A percentile compares a stretch with the other conserved stretches of the same genome.
Conservation (phyloP, 1,140 invertebrate species). For the Tetragnatha versicolor region DNA sequence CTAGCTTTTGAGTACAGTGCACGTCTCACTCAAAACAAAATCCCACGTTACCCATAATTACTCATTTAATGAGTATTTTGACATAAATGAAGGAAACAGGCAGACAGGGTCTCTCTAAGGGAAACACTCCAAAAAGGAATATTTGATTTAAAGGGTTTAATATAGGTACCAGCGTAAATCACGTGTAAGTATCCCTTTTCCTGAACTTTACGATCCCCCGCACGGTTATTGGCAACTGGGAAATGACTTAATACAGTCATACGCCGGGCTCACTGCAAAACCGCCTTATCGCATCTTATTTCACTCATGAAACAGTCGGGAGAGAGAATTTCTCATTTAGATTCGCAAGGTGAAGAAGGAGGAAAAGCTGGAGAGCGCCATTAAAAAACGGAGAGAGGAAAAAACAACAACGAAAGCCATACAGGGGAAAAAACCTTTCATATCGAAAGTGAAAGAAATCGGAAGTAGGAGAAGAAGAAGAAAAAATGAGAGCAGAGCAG, state of each 20-base stretch:
- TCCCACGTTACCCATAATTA: no score
- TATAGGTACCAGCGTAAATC: no score
- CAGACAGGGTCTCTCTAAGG: no score
- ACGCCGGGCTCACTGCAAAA: background rate
- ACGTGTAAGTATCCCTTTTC: no score
- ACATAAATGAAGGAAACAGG: no score
- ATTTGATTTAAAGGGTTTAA: no score
- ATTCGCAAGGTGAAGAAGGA: background rate
- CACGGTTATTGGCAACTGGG: background rate
- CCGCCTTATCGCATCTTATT: background rate
- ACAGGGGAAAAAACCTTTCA: constrained; percentile 7
- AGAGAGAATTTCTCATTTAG: constrained; percentile 37
- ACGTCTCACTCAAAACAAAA: no score
- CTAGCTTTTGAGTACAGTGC: no score
- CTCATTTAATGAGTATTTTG: no score
- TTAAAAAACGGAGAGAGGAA: background rate
- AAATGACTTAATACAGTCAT: constrained; percentile 2
- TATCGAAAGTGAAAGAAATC: constrained; percentile 43
- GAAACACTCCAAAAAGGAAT: no score
- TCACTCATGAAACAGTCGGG: background rate
- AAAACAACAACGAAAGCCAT: background rate
- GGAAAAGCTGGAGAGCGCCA: background rate
- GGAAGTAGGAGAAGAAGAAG: constrained; percentile 10
- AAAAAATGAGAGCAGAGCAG: background rate
- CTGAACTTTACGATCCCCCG: background rate